Conservation (phyloP, 2,797 vertebrate species). For the Rhinichthys osculus region DNA sequence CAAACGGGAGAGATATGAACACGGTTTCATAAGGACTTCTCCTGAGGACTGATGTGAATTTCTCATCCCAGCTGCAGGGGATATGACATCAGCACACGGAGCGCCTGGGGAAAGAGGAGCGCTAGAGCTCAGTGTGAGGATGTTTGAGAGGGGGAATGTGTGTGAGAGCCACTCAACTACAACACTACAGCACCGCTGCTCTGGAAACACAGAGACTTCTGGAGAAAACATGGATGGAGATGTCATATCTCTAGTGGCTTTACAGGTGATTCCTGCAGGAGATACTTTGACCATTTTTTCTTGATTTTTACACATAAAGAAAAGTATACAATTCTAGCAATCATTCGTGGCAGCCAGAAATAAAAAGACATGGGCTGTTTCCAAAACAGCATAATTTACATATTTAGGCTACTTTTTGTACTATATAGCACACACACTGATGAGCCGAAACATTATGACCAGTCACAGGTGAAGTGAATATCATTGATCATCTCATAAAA, state of each 20-base stretch:
- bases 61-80: constrained; percentile 59
- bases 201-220: background rate
- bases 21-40: constrained; percentile 52
- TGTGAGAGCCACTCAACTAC: constrained; percentile 32
- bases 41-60: constrained; percentile 59
- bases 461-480: background rate
- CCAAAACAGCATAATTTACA: constrained; percentile 15
- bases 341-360: constrained; percentile 30
- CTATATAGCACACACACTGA: background rate
- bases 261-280: background rate
- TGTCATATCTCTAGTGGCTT: background rate
- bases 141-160: constrained; percentile 26
- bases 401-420: background rate
- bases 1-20: constrained; percentile 26
- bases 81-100: constrained; percentile 58
- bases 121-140: constrained; percentile 41
- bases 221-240: constrained; percentile 16
- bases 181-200: constrained; percentile 10
- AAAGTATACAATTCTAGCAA: background rate
- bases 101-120: constrained; percentile 47
- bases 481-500: background rate
- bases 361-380: background rate
- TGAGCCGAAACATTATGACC: background rate
- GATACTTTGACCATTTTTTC: background rate
- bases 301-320: constrained; percentile 16